phyloP scores from a whole-genome alignment of 1,140 invertebrate genomes.

The Sweltsa coloradensis region DNA sequence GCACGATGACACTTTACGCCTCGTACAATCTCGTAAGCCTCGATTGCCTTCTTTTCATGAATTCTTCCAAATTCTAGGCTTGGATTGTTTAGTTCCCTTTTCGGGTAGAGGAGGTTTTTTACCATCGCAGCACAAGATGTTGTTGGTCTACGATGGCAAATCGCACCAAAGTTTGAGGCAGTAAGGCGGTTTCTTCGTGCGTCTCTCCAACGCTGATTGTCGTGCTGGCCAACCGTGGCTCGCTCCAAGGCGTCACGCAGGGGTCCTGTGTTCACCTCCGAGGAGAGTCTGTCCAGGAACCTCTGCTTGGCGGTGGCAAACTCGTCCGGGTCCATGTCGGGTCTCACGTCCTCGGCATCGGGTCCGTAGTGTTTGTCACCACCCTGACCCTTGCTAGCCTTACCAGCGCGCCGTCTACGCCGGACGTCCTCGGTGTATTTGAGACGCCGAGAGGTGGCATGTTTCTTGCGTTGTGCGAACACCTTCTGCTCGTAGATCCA shows the following conservation, averaged over 20 bases:
- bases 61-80: background rate
- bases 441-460: too few relatives aligned
- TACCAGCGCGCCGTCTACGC: too few relatives aligned
- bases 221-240: background rate
- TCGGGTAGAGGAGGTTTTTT: background rate
- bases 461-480: too few relatives aligned
- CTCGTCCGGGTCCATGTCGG: too few relatives aligned
- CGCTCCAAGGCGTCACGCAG: background rate
- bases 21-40: background rate
- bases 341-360: too few relatives aligned
- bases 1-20: background rate
- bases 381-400: too few relatives aligned
- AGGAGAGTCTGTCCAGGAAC: too few relatives aligned
- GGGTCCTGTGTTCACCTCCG: background rate
- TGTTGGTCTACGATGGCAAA: background rate
- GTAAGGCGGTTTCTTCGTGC: background rate
- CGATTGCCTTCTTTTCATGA: background rate
- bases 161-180: background rate
- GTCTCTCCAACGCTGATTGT: background rate
- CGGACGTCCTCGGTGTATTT: too few relatives aligned
- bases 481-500: too few relatives aligned
- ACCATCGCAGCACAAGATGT: background rate
- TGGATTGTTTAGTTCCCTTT: background rate
- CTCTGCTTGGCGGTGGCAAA: too few relatives aligned
- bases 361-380: too few relatives aligned